Conservation (phyloP, 1,140 invertebrate species). For the Fopius arisanus region DNA sequence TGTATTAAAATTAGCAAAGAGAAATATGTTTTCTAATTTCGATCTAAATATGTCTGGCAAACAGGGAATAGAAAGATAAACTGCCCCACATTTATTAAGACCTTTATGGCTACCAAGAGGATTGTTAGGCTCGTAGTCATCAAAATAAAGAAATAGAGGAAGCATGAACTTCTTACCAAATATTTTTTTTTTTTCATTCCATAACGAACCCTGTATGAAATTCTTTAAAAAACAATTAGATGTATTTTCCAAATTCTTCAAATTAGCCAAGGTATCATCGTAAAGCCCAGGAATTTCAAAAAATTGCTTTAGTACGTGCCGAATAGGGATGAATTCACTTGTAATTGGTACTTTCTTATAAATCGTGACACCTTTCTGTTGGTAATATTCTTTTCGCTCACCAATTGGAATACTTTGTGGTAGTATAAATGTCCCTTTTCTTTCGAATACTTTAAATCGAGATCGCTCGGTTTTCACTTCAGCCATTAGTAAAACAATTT, state of each 20-base stretch:
- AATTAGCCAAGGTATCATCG: neutral
- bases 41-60: constrained; percentile 34
- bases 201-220: constrained; percentile 43
- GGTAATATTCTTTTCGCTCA: neutral
- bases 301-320: neutral
- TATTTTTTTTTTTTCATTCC: constrained; percentile 30
- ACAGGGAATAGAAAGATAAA: constrained; percentile 43
- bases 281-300: neutral
- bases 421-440: neutral
- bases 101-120: constrained; percentile 42
- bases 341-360: neutral
- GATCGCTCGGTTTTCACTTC: neutral
- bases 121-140: constrained; percentile 35
- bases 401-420: neutral
- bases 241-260: neutral
- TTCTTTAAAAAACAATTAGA: constrained; percentile 23
- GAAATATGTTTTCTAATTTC: neutral
- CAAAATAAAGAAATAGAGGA: constrained; percentile 43
- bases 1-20: neutral
- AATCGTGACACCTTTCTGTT: neutral
- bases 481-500: neutral
- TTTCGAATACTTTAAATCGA: neutral
- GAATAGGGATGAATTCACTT: neutral
- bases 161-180: constrained; percentile 37
- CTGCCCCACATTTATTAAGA: constrained; percentile 41